These are phyloP conservation scores for Trachelipus rathkii DNA, from an alignment of 1,140 invertebrate genomes.

Conservation along the genomic window DNA sequence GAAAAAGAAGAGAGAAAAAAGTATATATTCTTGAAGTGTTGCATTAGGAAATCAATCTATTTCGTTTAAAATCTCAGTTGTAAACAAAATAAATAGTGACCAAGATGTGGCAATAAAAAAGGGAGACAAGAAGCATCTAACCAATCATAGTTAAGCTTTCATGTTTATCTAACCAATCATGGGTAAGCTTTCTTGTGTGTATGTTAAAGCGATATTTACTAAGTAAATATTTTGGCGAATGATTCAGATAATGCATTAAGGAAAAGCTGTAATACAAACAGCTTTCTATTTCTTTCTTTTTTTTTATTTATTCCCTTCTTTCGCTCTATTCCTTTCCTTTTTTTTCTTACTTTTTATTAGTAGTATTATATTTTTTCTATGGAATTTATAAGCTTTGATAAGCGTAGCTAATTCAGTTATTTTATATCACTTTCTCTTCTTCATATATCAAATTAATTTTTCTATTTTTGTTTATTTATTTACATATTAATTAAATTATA, in stretches of 20 bases:
- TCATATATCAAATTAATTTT: too few relatives aligned
- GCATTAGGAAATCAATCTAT: background rate
- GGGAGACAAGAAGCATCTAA: background rate
- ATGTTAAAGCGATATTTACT: background rate
- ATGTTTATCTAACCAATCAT: background rate
- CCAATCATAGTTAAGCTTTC: too few relatives aligned
- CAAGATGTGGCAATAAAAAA: slow-evolving; percentile 1
- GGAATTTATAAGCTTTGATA: too few relatives aligned
- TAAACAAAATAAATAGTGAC: slow-evolving; percentile 11
- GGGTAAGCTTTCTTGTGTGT: background rate
- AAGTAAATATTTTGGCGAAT: slow-evolving; percentile 12
- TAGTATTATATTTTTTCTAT: too few relatives aligned
- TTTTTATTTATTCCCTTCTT: background rate
- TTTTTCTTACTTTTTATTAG: background rate
- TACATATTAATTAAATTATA: too few relatives aligned
- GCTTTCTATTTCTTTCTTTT: background rate
- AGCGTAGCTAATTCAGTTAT: too few relatives aligned
- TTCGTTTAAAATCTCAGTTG: slow-evolving; percentile 4
- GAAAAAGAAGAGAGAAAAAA: too few relatives aligned
- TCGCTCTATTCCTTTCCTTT: background rate
- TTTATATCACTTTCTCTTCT: too few relatives aligned
- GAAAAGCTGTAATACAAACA: slow-evolving; percentile 8
- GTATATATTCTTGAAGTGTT: too few relatives aligned
- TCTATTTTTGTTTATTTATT: too few relatives aligned
- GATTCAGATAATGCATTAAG: slow-evolving; percentile 10